These are phyloP conservation scores for Syndactyla subalaris DNA, from an alignment of 2,797 vertebrate species.

Conservation along the genomic window DNA sequence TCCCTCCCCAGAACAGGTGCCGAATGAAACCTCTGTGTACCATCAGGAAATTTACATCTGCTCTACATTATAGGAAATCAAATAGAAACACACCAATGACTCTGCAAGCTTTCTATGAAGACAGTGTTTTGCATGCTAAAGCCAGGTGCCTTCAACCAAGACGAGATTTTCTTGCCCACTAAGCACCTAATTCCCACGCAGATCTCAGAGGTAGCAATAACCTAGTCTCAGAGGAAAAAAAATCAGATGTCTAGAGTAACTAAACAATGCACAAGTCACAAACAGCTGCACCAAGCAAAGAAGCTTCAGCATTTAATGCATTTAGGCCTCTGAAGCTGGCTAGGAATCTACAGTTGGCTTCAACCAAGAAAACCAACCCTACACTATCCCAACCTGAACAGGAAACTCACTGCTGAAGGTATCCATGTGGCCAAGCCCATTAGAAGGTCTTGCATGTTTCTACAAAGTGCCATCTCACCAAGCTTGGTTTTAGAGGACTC, in stretches of 20 bases:
- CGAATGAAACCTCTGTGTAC: neutral
- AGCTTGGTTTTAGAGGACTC: neutral
- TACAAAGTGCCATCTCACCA: neutral
- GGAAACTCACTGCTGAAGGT: neutral
- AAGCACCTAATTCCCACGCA: neutral
- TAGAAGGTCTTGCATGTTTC: neutral
- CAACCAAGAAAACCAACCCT: neutral
- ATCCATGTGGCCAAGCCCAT: rapidly evolving
- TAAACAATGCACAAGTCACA: neutral
- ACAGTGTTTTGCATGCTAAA: neutral
- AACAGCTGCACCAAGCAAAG: neutral
- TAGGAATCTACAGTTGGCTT: neutral
- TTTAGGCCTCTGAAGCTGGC: neutral
- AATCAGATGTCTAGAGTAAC: neutral
- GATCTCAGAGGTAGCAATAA: neutral
- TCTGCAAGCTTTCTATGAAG: neutral
- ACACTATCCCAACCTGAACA: neutral
- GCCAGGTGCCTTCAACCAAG: neutral
- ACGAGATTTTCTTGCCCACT: neutral
- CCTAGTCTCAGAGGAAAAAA: neutral
- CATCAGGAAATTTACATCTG: neutral
- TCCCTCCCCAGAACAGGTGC: neutral
- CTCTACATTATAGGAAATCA: neutral
- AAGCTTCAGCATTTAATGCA: neutral
- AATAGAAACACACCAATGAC: neutral